A percentile compares a stretch with the other conserved stretches of the same genome.
Conservation (phyloP, 2,113 vertebrate genomes). For the Xenopus laevis region DNA sequence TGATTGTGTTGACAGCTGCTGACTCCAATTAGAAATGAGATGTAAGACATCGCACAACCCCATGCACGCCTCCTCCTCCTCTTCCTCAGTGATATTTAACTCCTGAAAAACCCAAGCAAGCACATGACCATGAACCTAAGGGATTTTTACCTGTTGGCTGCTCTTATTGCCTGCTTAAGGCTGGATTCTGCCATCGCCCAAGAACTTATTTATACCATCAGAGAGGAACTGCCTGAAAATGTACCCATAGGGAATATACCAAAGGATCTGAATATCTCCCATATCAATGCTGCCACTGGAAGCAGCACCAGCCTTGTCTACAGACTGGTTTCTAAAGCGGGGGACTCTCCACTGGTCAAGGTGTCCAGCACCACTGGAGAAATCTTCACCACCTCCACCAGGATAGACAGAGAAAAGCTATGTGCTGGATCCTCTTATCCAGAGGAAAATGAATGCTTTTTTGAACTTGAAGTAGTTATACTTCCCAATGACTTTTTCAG, state of each 20-base stretch:
- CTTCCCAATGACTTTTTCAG: slow-evolving; percentile 98
- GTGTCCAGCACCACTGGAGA: slow-evolving; percentile 94
- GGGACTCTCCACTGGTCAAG: slow-evolving; percentile 91
- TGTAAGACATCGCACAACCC: slow-evolving; percentile 76
- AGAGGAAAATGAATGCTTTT: slow-evolving; percentile 94
- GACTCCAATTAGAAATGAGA: slow-evolving; percentile 74
- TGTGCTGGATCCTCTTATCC: slow-evolving; percentile 77
- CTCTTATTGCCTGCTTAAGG: slow-evolving; percentile 91
- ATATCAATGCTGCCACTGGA: slow-evolving; percentile 89
- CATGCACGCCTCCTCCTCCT: slow-evolving; percentile 67
- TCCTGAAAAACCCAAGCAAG: slow-evolving; percentile 65
- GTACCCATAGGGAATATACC: slow-evolving; percentile 99
- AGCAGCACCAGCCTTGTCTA: slow-evolving; percentile 92
- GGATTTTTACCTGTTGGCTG: slow-evolving; percentile 97
- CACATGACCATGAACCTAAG: slow-evolving; percentile 93
- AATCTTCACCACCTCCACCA: slow-evolving; percentile 94
- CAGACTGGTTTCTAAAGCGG: slow-evolving; percentile 95
- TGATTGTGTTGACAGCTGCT: slow-evolving; percentile 82
- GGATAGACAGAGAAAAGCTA: slow-evolving; percentile 95
- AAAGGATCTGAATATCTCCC: slow-evolving; percentile 98
- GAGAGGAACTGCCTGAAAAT: slow-evolving; percentile 97
- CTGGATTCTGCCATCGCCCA: slow-evolving; percentile 94
- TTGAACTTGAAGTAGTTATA: slow-evolving; percentile 98
- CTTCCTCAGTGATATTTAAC: slow-evolving; percentile 68
- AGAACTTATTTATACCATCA: slow-evolving; percentile 97